Base-by-base conservation (phyloP, 2,888 invertebrate species). In the Chloroclystis v-ata region DNA sequence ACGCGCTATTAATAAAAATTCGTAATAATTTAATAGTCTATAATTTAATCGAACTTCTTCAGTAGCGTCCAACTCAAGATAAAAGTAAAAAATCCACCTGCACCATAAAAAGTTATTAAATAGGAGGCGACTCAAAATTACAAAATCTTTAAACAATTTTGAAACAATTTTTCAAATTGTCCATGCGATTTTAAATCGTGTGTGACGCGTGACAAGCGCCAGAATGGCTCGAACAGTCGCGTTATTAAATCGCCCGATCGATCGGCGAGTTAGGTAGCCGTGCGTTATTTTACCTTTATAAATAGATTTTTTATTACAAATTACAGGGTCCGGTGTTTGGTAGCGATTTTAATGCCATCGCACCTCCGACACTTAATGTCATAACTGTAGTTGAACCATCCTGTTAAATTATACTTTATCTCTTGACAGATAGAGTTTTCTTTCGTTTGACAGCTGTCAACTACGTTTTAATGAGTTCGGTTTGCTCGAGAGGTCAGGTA, bases 241-340 rank as follows among this genome's bases (percentile, higher is more conserved):
- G 82, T 84, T 83, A 84, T 82, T 80, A 81, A 82, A 83, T 61
- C 60, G 82, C 82, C 82, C 86, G 82, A 84, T 85, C 82, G 73
- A 58, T 72, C 62, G 68, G 79, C 75, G 78, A 82, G 83, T 85
- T 84, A 84, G 86, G 86, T 83, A 87, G 86, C 86, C 72, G 75
- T 80, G 78, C 79, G 78, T 84, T 79, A 82, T 86, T 84, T 86
- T 84, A 79, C 82, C 20, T 83, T 85, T 82, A 84, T 87, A 87
- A 86, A 87, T 86, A 86, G 84, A 85, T 85, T 87, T 86, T 87
- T 85, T 85, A 84, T 81, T 76, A 83, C 78, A 87, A 87, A 87
- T 87, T 86, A 87, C 78, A 84, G 87, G 87, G 82, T 86, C 82
- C 83, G 76, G 70, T 77, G 78, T 82, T 84, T 84, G 83, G 85